phyloP scores from a whole-genome alignment of 2,113 vertebrate genomes.

The Heteronetta atricapilla region DNA sequence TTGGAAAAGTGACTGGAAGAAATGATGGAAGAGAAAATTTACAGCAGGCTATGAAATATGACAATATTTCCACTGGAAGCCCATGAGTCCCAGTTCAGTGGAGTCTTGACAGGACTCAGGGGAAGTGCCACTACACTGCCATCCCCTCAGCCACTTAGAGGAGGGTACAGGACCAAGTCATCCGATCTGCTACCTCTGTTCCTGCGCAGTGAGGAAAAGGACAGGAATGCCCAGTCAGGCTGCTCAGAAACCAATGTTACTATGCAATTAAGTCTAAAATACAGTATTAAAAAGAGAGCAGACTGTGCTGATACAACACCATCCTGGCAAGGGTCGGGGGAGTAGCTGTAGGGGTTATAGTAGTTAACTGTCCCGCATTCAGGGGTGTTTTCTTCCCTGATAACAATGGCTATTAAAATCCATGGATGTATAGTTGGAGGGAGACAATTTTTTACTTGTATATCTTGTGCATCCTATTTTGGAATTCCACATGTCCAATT shows the following conservation, averaged over 20 bases:
- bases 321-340: background rate
- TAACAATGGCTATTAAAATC: background rate
- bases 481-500: background rate
- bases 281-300: background rate
- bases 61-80: background rate
- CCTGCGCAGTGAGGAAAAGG: background rate
- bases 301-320: background rate
- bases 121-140: background rate
- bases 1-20: background rate
- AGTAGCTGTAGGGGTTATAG: rapidly evolving
- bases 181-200: background rate
- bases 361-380: background rate
- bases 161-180: background rate
- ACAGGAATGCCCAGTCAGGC: background rate
- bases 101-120: background rate
- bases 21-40: background rate
- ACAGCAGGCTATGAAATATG: background rate
- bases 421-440: background rate
- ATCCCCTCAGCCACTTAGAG: background rate
- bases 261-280: background rate
- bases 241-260: background rate
- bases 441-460: background rate
- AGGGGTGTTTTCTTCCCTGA: background rate
- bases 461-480: background rate
- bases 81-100: background rate